phyloP scores from a whole-genome alignment of 1,140 invertebrate genomes.

The Drosophila bocqueti region DNA sequence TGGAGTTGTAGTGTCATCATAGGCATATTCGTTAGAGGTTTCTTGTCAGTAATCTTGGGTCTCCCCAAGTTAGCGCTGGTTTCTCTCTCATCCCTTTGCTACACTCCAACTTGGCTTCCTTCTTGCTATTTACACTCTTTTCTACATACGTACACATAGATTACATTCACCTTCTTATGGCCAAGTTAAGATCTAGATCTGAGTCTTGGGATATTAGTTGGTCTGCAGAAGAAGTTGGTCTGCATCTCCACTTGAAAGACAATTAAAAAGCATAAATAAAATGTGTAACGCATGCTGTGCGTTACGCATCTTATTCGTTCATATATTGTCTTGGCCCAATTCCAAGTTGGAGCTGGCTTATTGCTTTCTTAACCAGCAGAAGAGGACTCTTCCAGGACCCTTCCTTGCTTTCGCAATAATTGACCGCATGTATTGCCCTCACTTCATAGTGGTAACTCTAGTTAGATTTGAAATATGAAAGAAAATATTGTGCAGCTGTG shows the following conservation, averaged over 20 bases:
- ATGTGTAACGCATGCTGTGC: neutral
- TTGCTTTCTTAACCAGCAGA: neutral
- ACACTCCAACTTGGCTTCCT: neutral
- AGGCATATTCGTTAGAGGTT: slow-evolving; percentile 66
- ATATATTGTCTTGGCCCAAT: neutral
- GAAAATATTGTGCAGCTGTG: slow-evolving; percentile 29
- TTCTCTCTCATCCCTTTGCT: neutral
- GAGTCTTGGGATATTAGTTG: slow-evolving; percentile 11
- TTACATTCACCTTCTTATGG: neutral
- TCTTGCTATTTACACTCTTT: slow-evolving; percentile 8
- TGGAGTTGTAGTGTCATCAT: slow-evolving; percentile 17
- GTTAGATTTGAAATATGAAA: slow-evolving; percentile 1
- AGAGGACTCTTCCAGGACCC: neutral
- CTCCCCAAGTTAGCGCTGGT: slow-evolving; percentile 20
- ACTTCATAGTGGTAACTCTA: neutral
- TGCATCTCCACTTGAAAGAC: neutral
- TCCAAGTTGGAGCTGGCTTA: slow-evolving; percentile 2
- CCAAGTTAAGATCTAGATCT: neutral
- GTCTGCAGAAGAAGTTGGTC: slow-evolving; percentile 6
- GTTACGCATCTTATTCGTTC: neutral
- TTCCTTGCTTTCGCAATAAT: slow-evolving; percentile 31
- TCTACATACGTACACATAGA: slow-evolving; percentile 7
- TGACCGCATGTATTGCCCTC: slow-evolving; percentile 46
- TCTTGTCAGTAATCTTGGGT: slow-evolving; percentile 43
- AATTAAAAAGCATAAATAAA: neutral